A percentile compares a stretch with the other conserved stretches of the same genome.
Conservation (phyloP, 2,888 invertebrate genomes). For the Drosophila nigricruria region DNA sequence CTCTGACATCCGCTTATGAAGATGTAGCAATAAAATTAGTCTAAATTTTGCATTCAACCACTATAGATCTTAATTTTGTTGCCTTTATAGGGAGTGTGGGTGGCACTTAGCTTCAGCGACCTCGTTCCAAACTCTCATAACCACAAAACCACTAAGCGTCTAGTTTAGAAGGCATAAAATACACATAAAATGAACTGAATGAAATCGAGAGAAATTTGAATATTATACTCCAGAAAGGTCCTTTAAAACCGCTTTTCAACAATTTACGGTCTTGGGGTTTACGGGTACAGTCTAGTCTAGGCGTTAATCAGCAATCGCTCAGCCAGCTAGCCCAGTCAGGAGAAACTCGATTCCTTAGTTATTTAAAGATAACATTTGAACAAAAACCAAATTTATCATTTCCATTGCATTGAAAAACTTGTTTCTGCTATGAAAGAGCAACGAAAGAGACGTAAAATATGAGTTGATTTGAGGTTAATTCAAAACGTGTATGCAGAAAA, state of each 20-base stretch:
- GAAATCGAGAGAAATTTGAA: not conserved
- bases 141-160: not conserved
- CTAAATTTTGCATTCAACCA: not conserved
- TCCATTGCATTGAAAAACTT: slow-evolving; percentile 2
- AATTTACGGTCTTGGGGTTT: not conserved
- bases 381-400: slow-evolving; percentile 5
- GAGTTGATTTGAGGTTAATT: slow-evolving; percentile 70
- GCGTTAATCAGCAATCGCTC: not conserved
- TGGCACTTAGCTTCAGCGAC: not conserved
- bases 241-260: not conserved
- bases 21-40: not conserved
- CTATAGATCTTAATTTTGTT: not conserved
- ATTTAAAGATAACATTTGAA: not conserved
- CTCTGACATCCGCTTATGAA: too few species aligned
- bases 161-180: not conserved
- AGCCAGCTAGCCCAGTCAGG: not conserved
- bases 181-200: not conserved
- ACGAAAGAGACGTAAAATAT: slow-evolving; percentile 20
- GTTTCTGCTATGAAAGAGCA: not conserved
- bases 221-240: not conserved
- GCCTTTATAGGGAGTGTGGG: not conserved
- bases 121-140: not conserved
- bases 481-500: slow-evolving; percentile 61
- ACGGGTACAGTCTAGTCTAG: not conserved
- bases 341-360: not conserved